Evolutionary conservation across 2,113 vertebrate genomes (phyloP).

Genomic region (Shinisaurus crocodilurus): DNA sequence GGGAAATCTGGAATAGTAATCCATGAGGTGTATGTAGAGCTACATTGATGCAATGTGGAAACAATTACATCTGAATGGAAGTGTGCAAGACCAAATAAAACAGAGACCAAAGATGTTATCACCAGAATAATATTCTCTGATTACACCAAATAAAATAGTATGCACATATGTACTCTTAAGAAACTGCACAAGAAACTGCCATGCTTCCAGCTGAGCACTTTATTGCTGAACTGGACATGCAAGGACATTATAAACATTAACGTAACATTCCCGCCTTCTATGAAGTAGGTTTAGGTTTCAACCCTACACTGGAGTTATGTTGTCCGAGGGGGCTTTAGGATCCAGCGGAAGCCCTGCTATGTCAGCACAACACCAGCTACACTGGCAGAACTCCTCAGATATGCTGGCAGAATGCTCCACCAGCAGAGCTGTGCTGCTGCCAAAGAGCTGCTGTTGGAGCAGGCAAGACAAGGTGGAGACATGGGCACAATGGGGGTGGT

Average conservation of each 20-base stretch:
- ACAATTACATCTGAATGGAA: not conserved
- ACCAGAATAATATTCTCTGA: not conserved
- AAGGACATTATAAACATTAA: not conserved
- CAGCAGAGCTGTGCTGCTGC: not conserved
- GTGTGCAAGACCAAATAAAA: not conserved
- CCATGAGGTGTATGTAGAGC: not conserved
- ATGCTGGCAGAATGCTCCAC: not conserved
- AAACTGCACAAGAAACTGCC: not conserved
- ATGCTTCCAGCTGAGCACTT: not conserved
- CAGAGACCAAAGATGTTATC: not conserved
- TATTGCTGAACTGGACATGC: not conserved
- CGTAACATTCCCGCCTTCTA: not conserved
- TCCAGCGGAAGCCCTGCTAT: not conserved
- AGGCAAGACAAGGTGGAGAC: too few species aligned
- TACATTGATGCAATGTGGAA: not conserved
- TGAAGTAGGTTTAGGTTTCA: not conserved
- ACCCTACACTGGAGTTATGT: too few species aligned
- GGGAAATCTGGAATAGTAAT: not conserved
- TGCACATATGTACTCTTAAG: not conserved
- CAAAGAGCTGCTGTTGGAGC: not conserved
- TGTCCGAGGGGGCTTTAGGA: not conserved
- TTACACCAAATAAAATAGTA: not conserved
- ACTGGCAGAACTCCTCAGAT: not conserved
- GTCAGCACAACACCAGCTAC: not conserved
- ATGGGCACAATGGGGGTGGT: too few species aligned